Percentiles rank a stretch among this genome's conserved stretches.
Conservation (phyloP, 2,113 vertebrate genomes). For the Turnix velox region DNA sequence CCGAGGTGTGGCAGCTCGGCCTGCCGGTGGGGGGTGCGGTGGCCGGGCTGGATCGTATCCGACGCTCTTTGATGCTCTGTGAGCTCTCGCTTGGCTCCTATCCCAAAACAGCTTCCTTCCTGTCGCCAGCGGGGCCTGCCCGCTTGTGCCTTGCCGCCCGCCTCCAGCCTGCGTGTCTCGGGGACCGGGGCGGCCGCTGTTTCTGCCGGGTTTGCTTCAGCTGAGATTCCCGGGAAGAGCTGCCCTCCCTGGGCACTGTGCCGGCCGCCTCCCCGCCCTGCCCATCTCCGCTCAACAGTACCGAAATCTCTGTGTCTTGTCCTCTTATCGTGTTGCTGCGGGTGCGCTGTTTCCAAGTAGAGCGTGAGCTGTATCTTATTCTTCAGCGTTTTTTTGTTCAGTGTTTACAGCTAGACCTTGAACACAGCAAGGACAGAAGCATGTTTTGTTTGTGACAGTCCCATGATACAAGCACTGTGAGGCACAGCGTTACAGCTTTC, state of each 20-base stretch:
- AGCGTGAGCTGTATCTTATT: background rate
- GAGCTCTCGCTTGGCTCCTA: background rate
- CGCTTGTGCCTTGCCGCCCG: background rate
- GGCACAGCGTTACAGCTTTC: too few species aligned
- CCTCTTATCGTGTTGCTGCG: background rate
- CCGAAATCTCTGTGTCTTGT: accelerated
- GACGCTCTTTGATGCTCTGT: background rate
- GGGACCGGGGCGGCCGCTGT: too few species aligned
- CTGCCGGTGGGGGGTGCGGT: background rate
- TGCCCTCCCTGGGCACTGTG: too few species aligned
- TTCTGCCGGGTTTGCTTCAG: background rate
- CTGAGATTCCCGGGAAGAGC: background rate
- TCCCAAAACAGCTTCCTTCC: background rate
- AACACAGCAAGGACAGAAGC: background rate
- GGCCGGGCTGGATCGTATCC: background rate
- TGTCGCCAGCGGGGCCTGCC: background rate
- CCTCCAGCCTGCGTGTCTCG: background rate
- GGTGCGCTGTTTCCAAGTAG: background rate
- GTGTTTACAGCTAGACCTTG: background rate
- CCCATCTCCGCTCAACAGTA: accelerated
- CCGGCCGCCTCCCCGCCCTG: accelerated
- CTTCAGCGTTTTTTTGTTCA: accelerated
- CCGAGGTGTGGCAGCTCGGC: background rate
- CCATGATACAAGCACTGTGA: background rate
- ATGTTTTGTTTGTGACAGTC: background rate